Conservation (phyloP, 35 echinoderm and acorn worm species). For the Apostichopus parvimensis region DNA sequence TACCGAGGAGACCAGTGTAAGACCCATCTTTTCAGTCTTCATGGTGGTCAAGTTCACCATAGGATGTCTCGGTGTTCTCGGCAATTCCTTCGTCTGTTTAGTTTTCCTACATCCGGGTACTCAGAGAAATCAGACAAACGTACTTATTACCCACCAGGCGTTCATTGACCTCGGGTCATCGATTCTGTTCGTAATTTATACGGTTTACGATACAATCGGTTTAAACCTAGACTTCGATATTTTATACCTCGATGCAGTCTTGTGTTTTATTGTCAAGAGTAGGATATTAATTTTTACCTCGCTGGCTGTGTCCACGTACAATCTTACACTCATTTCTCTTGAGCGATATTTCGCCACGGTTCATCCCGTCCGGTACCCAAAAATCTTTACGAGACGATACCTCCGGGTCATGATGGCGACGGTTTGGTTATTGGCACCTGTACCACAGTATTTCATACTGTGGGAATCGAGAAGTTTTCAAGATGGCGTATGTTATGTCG, state of each 20-base stretch:
- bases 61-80: constrained; percentile 29
- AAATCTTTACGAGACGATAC: not conserved
- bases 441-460: constrained; percentile 16
- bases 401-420: not conserved
- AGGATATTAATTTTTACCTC: not conserved
- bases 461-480: not conserved
- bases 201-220: not conserved
- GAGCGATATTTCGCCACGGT: constrained; percentile 45
- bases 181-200: constrained; percentile 24
- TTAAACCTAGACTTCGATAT: not conserved
- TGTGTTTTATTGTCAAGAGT: not conserved
- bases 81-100: constrained; percentile 32
- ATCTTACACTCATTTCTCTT: constrained; percentile 10
- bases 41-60: not conserved
- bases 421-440: constrained; percentile 17
- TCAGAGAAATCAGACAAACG: constrained; percentile 11
- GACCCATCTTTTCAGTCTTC: not conserved
- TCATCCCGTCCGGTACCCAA: constrained; percentile 2
- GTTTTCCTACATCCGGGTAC: not conserved
- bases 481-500: not conserved
- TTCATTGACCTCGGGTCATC: constrained; percentile 43
- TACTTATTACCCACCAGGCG: constrained; percentile 43
- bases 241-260: not conserved
- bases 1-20: not conserved
- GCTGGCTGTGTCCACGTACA: constrained; percentile 53